These are phyloP conservation scores for Lasioglossum malachurum DNA, from an alignment of 2,888 invertebrate genomes.

Conservation along the genomic window DNA sequence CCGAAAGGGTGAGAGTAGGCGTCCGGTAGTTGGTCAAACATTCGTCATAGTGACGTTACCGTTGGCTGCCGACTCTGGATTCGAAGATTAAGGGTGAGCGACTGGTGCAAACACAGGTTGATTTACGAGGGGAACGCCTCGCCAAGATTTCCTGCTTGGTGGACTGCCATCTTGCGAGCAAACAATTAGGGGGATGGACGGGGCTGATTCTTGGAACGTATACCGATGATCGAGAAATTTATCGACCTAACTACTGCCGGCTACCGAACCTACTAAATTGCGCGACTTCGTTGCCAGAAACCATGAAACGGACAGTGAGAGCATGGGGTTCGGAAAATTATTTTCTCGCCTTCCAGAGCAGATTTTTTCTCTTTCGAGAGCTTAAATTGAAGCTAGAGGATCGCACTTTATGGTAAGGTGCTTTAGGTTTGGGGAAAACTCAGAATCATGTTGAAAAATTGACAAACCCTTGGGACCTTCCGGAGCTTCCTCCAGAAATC, in stretches of 20 bases:
- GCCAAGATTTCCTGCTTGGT: constrained; percentile 9
- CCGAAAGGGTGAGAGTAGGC: background rate
- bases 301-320: too few species aligned
- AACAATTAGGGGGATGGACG: constrained; percentile 45
- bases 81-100: constrained; percentile 62
- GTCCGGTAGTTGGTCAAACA: constrained; percentile 57
- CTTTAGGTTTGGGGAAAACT: too few species aligned
- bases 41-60: constrained; percentile 49
- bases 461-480: too few species aligned
- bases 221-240: background rate
- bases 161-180: constrained; percentile 41
- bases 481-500: too few species aligned
- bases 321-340: too few species aligned
- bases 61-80: constrained; percentile 31
- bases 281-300: background rate
- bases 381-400: too few species aligned
- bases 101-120: constrained; percentile 65
- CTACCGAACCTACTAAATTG: background rate
- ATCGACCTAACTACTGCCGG: background rate
- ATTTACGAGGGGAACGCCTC: constrained; percentile 59
- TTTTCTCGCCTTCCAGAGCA: too few species aligned
- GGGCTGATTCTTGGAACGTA: constrained; percentile 1
- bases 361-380: too few species aligned
- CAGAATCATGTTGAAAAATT: too few species aligned
- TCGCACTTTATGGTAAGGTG: too few species aligned